Percentiles rank a stretch among this genome's conserved stretches.
phyloP scores from a whole-genome alignment of 2,113 vertebrate genomes.

The Neoarius graeffei region DNA sequence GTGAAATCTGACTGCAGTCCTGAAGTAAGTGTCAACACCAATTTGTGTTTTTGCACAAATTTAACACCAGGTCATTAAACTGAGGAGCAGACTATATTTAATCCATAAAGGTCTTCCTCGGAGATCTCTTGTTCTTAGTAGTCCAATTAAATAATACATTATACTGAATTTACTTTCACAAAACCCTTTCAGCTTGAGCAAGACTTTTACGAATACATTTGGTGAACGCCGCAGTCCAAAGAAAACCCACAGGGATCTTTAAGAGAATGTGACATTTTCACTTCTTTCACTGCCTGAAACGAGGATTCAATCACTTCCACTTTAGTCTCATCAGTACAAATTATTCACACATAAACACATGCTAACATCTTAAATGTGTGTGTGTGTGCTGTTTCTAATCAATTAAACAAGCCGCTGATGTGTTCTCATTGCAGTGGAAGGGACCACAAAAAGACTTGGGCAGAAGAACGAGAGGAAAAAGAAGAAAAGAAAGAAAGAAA shows the following conservation, averaged over 20 bases:
- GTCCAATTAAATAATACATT: constrained; percentile 23
- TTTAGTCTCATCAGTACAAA: neutral
- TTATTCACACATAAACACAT: neutral
- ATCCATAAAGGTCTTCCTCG: neutral
- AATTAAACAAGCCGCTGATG: constrained; percentile 5
- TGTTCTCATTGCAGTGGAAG: neutral
- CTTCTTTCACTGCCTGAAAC: constrained; percentile 7
- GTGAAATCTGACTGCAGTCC: neutral
- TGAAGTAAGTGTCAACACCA: neutral
- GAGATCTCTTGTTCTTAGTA: neutral
- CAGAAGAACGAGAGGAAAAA: neutral
- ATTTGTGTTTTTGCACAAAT: neutral
- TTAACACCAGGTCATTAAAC: neutral
- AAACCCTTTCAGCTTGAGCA: neutral
- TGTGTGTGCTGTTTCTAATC: neutral
- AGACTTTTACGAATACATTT: neutral
- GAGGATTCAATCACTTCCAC: constrained; percentile 25
- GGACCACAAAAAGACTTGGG: neutral
- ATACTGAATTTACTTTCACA: neutral
- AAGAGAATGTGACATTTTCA: neutral
- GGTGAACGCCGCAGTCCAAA: neutral
- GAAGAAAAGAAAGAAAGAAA: neutral
- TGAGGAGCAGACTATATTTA: neutral
- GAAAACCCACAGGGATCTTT: constrained; percentile 5
- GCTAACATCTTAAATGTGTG: neutral